Conservation (phyloP, 1,140 invertebrate genomes). For the Hylaeus volcanicus region DNA sequence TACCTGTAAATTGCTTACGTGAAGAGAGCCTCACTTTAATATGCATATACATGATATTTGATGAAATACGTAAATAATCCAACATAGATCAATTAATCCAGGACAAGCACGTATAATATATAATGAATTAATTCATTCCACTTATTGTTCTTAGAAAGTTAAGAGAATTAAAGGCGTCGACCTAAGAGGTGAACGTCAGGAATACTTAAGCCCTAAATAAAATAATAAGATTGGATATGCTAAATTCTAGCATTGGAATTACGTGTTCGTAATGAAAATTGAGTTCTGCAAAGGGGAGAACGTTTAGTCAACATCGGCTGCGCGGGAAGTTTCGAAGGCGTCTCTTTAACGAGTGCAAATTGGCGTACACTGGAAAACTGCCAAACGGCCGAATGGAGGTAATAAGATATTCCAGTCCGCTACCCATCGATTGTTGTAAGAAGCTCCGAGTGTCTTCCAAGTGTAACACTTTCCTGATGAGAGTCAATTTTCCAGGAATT, state of each 20-base stretch:
- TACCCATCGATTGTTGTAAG: constrained; percentile 39
- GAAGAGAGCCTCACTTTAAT: too few relatives aligned
- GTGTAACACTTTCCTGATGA: constrained; percentile 15
- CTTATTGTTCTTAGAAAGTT: neutral
- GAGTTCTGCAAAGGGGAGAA: neutral
- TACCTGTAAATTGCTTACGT: too few relatives aligned
- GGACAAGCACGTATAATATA: too few relatives aligned
- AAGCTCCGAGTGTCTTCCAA: constrained; percentile 12
- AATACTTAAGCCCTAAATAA: neutral
- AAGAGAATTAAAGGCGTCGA: neutral
- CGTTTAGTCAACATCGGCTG: constrained; percentile 28
- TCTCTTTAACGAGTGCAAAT: constrained; percentile 53
- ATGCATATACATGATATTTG: too few relatives aligned
- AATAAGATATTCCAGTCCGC: constrained; percentile 46
- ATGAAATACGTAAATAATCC: too few relatives aligned
- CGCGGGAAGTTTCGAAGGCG: constrained; percentile 17
- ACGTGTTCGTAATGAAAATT: constrained; percentile 29
- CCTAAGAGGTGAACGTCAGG: neutral
- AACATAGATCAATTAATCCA: too few relatives aligned
- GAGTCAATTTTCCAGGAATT: constrained; percentile 17
- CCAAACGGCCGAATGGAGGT: constrained; percentile 37
- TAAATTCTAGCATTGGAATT: neutral
- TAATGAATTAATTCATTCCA: too few relatives aligned
- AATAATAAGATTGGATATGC: neutral
- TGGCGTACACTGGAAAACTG: constrained; percentile 44